Evolutionary conservation across 2,113 vertebrate genomes (phyloP).

Genomic region (Ceyx melanurus): DNA sequence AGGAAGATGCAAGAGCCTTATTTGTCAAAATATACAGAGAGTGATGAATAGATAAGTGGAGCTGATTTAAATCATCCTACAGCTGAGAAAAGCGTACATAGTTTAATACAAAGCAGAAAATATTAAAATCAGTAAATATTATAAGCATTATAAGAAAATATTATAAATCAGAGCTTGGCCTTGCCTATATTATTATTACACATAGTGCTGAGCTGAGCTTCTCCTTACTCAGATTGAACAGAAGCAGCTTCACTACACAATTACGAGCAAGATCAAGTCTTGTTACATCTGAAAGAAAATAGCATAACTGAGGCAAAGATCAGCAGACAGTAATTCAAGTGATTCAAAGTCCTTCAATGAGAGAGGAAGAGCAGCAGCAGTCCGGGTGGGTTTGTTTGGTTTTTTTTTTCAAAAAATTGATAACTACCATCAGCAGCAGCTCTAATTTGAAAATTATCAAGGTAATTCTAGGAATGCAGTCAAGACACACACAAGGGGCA

Average conservation of each 20-base stretch:
- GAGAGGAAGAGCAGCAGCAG: neutral
- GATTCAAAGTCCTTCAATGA: neutral
- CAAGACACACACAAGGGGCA: neutral
- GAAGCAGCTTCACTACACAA: neutral
- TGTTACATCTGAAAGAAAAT: neutral
- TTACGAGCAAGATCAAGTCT: neutral
- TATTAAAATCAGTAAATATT: neutral
- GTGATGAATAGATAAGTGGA: conserved; percentile 8
- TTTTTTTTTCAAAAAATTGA: neutral
- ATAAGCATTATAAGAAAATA: neutral
- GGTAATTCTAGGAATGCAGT: neutral
- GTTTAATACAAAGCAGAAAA: conserved; percentile 8
- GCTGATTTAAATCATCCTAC: neutral
- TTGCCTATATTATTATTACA: neutral
- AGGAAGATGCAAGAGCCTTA: neutral
- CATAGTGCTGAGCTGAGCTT: neutral
- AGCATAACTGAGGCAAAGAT: neutral
- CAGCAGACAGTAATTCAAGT: neutral
- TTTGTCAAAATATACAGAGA: conserved; percentile 19
- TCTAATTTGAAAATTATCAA: neutral
- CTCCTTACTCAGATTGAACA: neutral
- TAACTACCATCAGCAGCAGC: neutral
- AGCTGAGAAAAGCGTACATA: neutral
- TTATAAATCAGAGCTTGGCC: neutral
- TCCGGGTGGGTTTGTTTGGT: no score